A percentile compares a stretch with the other conserved stretches of the same genome.
Evolutionary conservation across 2,113 vertebrate species (phyloP).

Genomic region (Etia nguti): DNA sequence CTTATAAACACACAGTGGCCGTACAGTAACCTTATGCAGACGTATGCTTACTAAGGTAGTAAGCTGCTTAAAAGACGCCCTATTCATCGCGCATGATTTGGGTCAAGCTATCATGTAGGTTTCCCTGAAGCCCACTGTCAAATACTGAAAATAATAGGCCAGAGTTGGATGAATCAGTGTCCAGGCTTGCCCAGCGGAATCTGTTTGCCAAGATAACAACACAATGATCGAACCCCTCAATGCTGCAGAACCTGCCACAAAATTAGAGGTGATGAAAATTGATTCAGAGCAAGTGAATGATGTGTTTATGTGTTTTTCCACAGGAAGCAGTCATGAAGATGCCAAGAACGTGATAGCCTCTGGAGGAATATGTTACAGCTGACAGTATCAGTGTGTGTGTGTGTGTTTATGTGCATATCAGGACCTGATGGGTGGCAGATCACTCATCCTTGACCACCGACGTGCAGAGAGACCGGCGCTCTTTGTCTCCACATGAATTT

Average conservation of each 20-base stretch:
- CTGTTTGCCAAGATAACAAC: slow-evolving; percentile 20
- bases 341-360: slow-evolving; percentile 39
- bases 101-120: background rate
- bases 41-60: background rate
- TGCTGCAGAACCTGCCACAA: background rate
- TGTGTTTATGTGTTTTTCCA: slow-evolving; percentile 29
- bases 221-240: slow-evolving; percentile 23
- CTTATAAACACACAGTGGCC: background rate
- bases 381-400: background rate
- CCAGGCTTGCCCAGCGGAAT: background rate
- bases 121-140: background rate
- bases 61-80: background rate
- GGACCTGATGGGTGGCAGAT: slow-evolving; percentile 4
- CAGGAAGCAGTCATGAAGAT: slow-evolving; percentile 13
- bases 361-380: slow-evolving; percentile 15
- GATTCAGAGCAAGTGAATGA: slow-evolving; percentile 16
- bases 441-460: slow-evolving; percentile 40
- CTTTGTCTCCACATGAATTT: slow-evolving; percentile 73
- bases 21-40: slow-evolving; percentile 7
- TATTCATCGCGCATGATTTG: background rate
- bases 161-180: slow-evolving; percentile 1
- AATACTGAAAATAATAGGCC: slow-evolving; percentile 1
- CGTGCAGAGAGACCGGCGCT: slow-evolving; percentile 39
- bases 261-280: slow-evolving; percentile 32
- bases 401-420: background rate